Percentiles rank a stretch among this genome's conserved stretches.
phyloP scores from a whole-genome alignment of 1,140 invertebrate genomes.

The Acyrthosiphon pisum region DNA sequence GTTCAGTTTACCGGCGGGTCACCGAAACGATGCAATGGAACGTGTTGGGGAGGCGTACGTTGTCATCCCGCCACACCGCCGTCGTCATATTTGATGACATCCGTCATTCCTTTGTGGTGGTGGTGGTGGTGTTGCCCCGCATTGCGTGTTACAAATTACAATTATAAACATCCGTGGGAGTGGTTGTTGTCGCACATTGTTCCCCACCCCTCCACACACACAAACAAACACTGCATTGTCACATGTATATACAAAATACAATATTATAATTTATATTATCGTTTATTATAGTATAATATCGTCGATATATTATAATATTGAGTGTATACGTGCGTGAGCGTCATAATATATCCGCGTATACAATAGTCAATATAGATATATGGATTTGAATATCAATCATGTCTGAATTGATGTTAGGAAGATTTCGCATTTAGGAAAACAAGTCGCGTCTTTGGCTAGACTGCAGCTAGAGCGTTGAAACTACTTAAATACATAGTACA shows the following conservation, averaged over 20 bases:
- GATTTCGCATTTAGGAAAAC: not conserved
- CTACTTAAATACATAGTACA: not conserved
- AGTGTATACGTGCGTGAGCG: not conserved
- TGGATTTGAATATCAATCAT: constrained; percentile 25
- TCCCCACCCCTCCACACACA: not conserved
- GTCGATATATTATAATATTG: too few relatives aligned
- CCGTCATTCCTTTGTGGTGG: not conserved
- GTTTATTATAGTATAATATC: not conserved
- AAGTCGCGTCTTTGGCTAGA: not conserved
- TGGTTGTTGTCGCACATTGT: constrained; percentile 30
- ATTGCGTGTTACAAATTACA: not conserved
- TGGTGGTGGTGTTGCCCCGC: not conserved
- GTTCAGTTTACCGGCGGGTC: not conserved
- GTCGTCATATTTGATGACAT: not conserved
- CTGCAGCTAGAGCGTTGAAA: not conserved
- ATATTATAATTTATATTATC: too few relatives aligned
- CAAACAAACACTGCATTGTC: not conserved
- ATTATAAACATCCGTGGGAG: constrained; percentile 49
- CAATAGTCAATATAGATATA: not conserved
- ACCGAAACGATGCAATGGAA: not conserved
- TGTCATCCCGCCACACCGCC: not conserved
- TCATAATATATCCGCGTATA: not conserved
- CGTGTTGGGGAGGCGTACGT: not conserved
- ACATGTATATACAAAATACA: not conserved
- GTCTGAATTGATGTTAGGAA: not conserved